Conservation (phyloP, 2,113 vertebrate species). For the Ctenodactylus gundi region DNA sequence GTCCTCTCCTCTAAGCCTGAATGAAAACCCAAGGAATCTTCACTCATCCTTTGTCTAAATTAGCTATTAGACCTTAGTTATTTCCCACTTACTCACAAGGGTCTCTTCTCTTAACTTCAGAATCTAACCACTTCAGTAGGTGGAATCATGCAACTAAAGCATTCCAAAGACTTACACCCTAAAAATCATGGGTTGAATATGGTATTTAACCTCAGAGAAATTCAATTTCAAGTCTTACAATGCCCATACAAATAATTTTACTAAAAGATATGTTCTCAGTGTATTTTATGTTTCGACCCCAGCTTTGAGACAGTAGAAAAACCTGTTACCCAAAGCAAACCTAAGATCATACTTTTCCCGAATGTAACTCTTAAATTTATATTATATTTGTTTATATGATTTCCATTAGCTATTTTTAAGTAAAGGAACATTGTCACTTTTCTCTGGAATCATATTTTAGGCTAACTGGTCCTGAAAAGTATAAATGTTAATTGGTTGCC, state of each 20-base stretch:
- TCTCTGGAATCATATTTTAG: neutral
- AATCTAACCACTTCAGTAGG: neutral
- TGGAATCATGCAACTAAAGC: neutral
- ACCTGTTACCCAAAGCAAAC: neutral
- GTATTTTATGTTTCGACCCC: neutral
- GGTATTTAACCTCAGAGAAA: neutral
- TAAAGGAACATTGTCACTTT: neutral
- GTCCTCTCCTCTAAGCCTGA: neutral
- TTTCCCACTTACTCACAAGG: neutral
- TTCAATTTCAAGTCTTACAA: neutral
- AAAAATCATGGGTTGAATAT: neutral
- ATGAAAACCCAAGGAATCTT: neutral
- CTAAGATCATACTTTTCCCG: neutral
- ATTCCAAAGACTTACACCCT: neutral
- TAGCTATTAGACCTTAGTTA: too few species aligned
- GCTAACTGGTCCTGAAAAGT: neutral
- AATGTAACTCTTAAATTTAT: conserved; percentile 4
- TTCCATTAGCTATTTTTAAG: neutral
- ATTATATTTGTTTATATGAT: neutral
- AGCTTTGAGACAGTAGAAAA: neutral
- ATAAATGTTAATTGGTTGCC: neutral
- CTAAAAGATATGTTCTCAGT: neutral
- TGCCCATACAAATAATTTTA: neutral
- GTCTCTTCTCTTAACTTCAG: neutral
- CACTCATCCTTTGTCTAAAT: neutral